Conservation (phyloP, 2,888 invertebrate species). For the Drosophila barbarae region DNA sequence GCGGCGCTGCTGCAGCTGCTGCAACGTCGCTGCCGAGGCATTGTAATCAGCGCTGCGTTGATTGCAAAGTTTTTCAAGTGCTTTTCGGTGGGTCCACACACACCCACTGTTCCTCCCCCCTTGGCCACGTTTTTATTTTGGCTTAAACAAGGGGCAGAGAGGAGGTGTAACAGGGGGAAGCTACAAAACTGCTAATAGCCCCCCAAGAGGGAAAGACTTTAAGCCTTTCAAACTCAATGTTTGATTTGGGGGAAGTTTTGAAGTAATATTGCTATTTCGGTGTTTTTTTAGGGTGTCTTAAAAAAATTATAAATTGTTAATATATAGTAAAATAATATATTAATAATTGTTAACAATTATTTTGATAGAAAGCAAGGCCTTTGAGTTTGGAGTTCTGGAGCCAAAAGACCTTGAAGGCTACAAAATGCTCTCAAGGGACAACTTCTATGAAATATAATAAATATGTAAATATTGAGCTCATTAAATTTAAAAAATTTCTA, state of each 20-base stretch:
- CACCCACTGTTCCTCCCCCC: not conserved
- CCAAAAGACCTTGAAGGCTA: too few species aligned
- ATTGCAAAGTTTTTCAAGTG: constrained; percentile 72
- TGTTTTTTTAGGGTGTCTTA: not conserved
- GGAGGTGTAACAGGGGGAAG: constrained; percentile 1
- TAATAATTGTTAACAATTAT: not conserved
- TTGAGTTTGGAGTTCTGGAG: too few species aligned
- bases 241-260: not conserved
- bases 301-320: not conserved
- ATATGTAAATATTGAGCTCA: too few species aligned
- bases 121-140: constrained; percentile 23
- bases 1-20: constrained; percentile 47
- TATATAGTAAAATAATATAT: not conserved
- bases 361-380: too few species aligned
- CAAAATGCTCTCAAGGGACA: too few species aligned
- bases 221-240: constrained; percentile 7
- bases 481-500: too few species aligned
- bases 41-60: constrained; percentile 70
- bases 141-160: constrained; percentile 6
- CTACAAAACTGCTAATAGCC: constrained; percentile 51
- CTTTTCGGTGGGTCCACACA: constrained; percentile 40
- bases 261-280: not conserved
- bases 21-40: constrained; percentile 44
- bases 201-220: constrained; percentile 9
- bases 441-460: too few species aligned